Evolutionary conservation across 2,113 vertebrate species (phyloP).

Genomic region (Panthera tigris): DNA sequence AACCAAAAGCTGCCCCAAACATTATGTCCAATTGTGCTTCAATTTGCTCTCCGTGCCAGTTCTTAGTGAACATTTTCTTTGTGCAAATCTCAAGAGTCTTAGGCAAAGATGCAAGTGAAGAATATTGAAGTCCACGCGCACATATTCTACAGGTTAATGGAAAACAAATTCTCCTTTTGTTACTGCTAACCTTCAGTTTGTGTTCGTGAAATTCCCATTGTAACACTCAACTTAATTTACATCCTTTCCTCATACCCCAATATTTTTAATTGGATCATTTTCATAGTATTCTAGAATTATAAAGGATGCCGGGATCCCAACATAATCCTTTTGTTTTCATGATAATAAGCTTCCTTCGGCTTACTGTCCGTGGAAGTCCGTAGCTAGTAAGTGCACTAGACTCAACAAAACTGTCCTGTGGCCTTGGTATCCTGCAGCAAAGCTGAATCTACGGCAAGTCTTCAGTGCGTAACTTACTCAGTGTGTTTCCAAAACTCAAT

Average conservation of each 20-base stretch:
- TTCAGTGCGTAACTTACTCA: not conserved
- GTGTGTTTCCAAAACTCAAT: not conserved
- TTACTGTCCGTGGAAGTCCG: constrained; percentile 14
- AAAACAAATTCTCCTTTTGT: constrained; percentile 3
- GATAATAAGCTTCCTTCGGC: not conserved
- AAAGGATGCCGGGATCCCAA: not conserved
- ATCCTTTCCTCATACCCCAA: not conserved
- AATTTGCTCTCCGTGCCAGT: not conserved
- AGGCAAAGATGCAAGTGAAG: not conserved
- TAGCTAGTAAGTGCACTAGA: not conserved
- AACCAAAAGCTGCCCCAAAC: not conserved
- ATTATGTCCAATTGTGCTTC: not conserved
- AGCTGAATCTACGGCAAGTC: not conserved
- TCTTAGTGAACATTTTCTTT: not conserved
- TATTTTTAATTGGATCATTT: not conserved
- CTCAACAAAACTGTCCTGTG: not conserved
- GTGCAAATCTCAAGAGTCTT: not conserved
- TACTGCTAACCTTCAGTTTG: constrained; percentile 27
- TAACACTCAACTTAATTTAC: constrained; percentile 20
- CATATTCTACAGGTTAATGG: not conserved
- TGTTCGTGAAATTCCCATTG: not conserved
- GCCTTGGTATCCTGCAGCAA: not conserved
- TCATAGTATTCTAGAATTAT: not conserved
- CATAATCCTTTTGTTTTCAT: not conserved
- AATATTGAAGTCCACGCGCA: not conserved